A percentile compares a stretch with the other conserved stretches of the same genome.
phyloP scores from a whole-genome alignment of 2,797 vertebrate species.

The Alauda arvensis region DNA sequence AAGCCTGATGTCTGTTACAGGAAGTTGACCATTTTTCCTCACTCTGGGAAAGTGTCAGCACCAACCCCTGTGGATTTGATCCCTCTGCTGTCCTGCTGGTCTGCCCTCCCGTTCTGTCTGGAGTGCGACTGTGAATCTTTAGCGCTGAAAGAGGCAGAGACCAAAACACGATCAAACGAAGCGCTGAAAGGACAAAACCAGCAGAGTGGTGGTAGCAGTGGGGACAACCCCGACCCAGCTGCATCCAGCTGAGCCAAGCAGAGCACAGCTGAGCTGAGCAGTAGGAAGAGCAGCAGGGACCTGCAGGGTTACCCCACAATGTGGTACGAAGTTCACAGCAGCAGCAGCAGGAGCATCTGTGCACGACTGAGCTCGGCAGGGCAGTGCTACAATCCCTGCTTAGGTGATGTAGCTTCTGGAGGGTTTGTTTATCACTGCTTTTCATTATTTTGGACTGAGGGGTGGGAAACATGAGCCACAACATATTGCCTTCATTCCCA shows the following conservation, averaged over 20 bases:
- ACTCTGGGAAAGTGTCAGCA: background rate
- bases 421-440: background rate
- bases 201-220: rapidly evolving
- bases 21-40: background rate
- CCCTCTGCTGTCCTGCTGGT: background rate
- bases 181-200: background rate
- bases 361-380: background rate
- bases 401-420: background rate
- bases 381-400: rapidly evolving
- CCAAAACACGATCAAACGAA: rapidly evolving
- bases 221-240: rapidly evolving
- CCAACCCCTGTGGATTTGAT: rapidly evolving
- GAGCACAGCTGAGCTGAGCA: background rate
- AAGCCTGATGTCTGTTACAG: background rate
- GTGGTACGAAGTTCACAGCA: rapidly evolving
- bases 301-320: background rate
- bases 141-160: background rate
- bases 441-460: background rate
- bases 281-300: background rate
- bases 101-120: rapidly evolving
- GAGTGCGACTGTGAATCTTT: rapidly evolving
- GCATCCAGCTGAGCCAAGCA: background rate
- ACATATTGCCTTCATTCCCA: rapidly evolving
- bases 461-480: background rate
- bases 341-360: background rate